Evolutionary conservation across 1,140 invertebrate genomes (phyloP), one percentile per base, ranked within the genome.

Genomic region (Ceratosolen solmsi): DNA sequence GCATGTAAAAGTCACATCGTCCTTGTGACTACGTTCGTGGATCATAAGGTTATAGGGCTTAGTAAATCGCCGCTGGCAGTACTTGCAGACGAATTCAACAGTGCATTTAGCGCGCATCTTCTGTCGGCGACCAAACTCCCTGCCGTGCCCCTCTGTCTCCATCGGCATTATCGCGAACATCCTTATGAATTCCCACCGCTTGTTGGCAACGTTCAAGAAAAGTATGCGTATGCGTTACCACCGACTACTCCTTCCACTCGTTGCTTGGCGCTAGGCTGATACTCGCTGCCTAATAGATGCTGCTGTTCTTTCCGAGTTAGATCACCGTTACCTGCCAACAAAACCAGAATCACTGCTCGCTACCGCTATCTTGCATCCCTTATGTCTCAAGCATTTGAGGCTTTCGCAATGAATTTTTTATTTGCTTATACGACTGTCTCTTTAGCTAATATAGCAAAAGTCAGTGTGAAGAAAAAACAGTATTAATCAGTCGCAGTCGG

Each of bases 1-100:
- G 93, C 99, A 99, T 88, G 97, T 96, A 94, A 98, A 99, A 83
- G 98, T 98, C 88, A 99, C 94, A 92, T 99, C 98, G 85, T 95
- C 95, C 90, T 99, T 99, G 94, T 99, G 99, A 84, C 97, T 99
- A 89, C 98, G 94, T 92, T 99, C 98, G 93, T 99, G 98, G 89
- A 99, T 99, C 94, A 99, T 97, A 88, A 99, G 94, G 93, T 99
- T 99, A 94, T 99, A 99, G 83, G 97, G 97, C 93, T 99, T 99
- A 88, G 98, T 99, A 94, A 99, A 99, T 88, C 98, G 95, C 88
- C 99, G 95, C 92, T 98, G 96, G 94, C 99, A 99, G 94, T 97
- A 99, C 92, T 98, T 97, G 95, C 99, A 99, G 91, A 99, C 97
- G 93, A 98, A 99, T 93, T 99, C 96, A 87, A 91, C 91, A 84